phyloP scores from a whole-genome alignment of 1,140 invertebrate species.

The Manduca sexta region DNA sequence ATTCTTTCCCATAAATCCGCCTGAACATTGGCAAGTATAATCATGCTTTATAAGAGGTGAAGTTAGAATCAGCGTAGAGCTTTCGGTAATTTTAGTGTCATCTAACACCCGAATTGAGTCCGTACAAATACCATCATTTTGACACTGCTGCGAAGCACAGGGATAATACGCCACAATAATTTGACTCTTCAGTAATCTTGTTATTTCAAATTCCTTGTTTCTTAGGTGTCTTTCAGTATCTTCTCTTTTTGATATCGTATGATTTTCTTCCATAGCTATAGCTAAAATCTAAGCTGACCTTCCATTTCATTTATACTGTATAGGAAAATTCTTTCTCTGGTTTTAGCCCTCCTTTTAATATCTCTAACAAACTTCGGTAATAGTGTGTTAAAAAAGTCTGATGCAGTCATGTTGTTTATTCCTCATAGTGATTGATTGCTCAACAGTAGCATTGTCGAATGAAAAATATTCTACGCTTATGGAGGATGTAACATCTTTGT shows the following conservation, averaged over 20 bases:
- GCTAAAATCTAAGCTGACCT: conserved; percentile 80
- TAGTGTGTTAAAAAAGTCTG: conserved; percentile 83
- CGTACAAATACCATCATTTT: conserved; percentile 85
- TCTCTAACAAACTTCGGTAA: conserved; percentile 82
- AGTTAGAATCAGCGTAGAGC: conserved; percentile 84
- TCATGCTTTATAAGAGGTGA: conserved; percentile 85
- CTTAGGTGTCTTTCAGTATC: conserved; percentile 77
- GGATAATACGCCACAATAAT: conserved; percentile 81
- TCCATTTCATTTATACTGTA: conserved; percentile 83
- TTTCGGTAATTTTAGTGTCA: conserved; percentile 82
- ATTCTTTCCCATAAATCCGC: conserved; percentile 83
- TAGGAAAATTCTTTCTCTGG: conserved; percentile 78
- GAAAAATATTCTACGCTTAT: conserved; percentile 86
- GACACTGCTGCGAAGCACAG: conserved; percentile 79
- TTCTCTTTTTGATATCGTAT: conserved; percentile 75
- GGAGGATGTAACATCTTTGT: conserved; percentile 87
- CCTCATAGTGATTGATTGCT: conserved; percentile 87
- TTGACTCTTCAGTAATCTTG: conserved; percentile 74
- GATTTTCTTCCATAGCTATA: conserved; percentile 75
- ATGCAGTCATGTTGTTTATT: conserved; percentile 81
- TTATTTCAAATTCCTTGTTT: conserved; percentile 77
- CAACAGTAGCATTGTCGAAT: conserved; percentile 87
- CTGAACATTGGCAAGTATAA: conserved; percentile 84
- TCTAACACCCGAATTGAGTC: conserved; percentile 81
- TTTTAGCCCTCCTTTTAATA: conserved; percentile 77